Evolutionary conservation across 1,140 invertebrate species (phyloP).

Genomic region (Habropoda laboriosa): DNA sequence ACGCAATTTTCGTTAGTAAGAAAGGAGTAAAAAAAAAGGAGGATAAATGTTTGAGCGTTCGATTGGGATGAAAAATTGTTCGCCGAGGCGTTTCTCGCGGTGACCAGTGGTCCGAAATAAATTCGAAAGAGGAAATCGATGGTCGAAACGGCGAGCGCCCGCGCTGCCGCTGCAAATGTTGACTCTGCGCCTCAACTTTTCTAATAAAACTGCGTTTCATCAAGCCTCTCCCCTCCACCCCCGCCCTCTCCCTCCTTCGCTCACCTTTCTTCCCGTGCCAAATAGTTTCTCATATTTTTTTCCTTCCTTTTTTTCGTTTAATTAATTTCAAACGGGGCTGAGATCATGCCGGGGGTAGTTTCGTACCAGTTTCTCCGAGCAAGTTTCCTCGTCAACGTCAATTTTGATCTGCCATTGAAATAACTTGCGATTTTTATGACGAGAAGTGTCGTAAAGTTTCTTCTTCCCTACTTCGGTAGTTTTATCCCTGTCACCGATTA

Average conservation of each 20-base stretch:
- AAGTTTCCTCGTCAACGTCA: background rate
- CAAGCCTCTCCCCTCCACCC: background rate
- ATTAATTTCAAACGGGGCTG: background rate
- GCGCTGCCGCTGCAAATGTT: slow-evolving; percentile 6
- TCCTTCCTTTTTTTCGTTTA: background rate
- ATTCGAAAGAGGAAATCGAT: slow-evolving; percentile 38
- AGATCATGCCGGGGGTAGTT: background rate
- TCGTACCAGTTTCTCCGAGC: background rate
- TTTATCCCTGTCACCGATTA: background rate
- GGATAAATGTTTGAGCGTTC: background rate
- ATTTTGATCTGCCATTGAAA: background rate
- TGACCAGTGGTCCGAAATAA: slow-evolving; percentile 6
- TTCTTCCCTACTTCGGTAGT: background rate
- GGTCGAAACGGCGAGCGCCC: slow-evolving; percentile 9
- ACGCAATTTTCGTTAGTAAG: background rate
- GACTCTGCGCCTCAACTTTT: slow-evolving; percentile 37
- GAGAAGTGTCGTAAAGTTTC: no score
- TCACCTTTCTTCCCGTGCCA: background rate
- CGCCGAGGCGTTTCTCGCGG: background rate
- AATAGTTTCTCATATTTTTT: background rate
- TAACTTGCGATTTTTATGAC: background rate
- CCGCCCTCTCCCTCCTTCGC: background rate
- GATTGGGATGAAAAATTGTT: slow-evolving; percentile 3
- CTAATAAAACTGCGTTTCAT: slow-evolving; percentile 47
- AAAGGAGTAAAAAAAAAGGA: no score